Evolutionary conservation across 2,888 invertebrate genomes (phyloP).

Genomic region (Apamea sordens): DNA sequence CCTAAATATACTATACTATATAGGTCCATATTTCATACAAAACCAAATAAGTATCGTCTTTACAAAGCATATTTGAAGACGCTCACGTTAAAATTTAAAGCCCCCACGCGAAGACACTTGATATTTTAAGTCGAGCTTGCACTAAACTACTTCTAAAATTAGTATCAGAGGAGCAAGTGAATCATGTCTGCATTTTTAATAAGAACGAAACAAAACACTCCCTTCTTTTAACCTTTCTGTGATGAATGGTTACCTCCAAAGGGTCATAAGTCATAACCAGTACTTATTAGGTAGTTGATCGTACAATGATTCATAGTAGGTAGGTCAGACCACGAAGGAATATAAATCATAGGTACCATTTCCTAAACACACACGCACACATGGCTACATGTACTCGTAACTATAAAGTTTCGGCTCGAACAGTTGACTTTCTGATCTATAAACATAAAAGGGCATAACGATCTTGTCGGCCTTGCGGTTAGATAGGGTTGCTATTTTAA

Average conservation of each 20-base stretch:
- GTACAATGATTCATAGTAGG: conserved; percentile 32
- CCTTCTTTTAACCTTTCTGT: conserved; percentile 7
- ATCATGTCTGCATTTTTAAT: conserved; percentile 9
- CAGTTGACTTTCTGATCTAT: conserved; percentile 62
- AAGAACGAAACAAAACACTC: conserved; percentile 4
- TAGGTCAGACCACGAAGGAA: conserved; percentile 17
- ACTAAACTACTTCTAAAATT: conserved; percentile 40
- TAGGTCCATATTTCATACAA: not conserved
- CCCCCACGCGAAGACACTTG: conserved; percentile 51
- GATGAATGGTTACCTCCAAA: conserved; percentile 26
- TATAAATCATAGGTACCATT: conserved; percentile 43
- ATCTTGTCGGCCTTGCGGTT: conserved; percentile 60
- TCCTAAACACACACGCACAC: conserved; percentile 46
- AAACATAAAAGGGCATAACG: conserved; percentile 65
- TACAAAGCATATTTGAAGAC: conserved; percentile 23
- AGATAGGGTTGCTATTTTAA: conserved; percentile 34
- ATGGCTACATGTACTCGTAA: conserved; percentile 26
- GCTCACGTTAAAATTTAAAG: conserved; percentile 31
- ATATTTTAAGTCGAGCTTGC: conserved; percentile 31
- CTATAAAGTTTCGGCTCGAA: conserved; percentile 58
- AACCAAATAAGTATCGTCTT: conserved; percentile 8
- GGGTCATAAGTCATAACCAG: conserved; percentile 11
- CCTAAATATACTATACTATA: not conserved
- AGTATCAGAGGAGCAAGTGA: conserved; percentile 5
- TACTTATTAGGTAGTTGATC: conserved; percentile 23